phyloP scores from a whole-genome alignment of 2,888 invertebrate genomes.

The Criorhina ranunculi region DNA sequence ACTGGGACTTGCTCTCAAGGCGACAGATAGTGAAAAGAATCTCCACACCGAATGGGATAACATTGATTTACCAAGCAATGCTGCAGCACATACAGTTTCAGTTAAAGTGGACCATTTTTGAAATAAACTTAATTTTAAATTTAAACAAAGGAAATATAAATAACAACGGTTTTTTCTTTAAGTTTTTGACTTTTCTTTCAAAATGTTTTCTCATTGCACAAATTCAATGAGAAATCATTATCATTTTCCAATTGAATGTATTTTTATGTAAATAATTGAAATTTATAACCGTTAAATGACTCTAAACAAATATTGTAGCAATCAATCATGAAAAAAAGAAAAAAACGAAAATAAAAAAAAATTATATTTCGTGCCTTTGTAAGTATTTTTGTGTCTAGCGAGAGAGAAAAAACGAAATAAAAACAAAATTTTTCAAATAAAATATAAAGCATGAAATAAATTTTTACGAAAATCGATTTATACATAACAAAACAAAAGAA shows the following conservation, averaged over 20 bases:
- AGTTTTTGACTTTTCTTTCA: conserved; percentile 42
- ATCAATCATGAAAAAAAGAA: conserved; percentile 26
- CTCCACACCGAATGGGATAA: conserved; percentile 94
- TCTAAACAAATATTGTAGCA: neutral
- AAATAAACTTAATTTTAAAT: conserved; percentile 77
- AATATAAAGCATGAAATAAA: conserved; percentile 40
- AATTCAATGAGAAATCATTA: no score
- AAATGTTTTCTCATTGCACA: no score
- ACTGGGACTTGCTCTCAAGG: conserved; percentile 91
- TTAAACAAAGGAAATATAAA: conserved; percentile 57
- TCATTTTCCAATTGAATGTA: conserved; percentile 28
- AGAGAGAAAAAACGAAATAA: conserved; percentile 7
- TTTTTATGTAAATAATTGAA: conserved; percentile 69
- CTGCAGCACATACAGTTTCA: conserved; percentile 93
- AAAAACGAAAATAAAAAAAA: no score
- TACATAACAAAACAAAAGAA: conserved; percentile 1
- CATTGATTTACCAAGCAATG: conserved; percentile 92
- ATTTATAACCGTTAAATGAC: conserved; percentile 15
- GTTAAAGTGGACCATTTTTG: conserved; percentile 97
- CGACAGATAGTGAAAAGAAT: conserved; percentile 93
- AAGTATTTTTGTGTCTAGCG: conserved; percentile 40
- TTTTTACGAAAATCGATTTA: conserved; percentile 58
- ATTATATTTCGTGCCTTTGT: conserved; percentile 63
- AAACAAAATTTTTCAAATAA: neutral
- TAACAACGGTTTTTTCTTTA: conserved; percentile 39